Conservation (phyloP, 2,888 invertebrate species). For the Pseudoips prasinana region DNA sequence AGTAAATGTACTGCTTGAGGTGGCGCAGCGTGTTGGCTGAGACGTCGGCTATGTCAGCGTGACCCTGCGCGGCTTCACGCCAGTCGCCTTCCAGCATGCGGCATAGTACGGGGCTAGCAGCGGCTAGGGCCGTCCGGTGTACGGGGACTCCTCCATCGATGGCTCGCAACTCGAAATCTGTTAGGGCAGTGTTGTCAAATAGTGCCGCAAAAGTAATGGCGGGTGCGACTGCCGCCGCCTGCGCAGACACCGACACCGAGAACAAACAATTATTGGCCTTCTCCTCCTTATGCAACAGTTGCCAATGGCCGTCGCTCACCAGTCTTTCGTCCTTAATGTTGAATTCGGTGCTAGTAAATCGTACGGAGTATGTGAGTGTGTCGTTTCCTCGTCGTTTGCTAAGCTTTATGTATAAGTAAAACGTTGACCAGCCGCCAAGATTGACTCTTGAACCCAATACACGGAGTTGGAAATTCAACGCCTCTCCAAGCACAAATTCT, state of each 20-base stretch:
- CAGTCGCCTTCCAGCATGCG: conserved; percentile 49
- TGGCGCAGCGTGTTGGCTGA: conserved; percentile 43
- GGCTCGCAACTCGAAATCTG: conserved; percentile 51
- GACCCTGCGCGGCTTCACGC: conserved; percentile 46
- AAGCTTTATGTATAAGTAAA: too few species aligned
- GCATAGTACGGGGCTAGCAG: conserved; percentile 48
- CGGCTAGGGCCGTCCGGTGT: conserved; percentile 48
- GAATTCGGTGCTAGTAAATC: too few species aligned
- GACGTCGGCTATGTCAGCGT: conserved; percentile 43
- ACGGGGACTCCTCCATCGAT: conserved; percentile 48
- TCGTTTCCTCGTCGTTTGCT: too few species aligned
- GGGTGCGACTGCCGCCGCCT: conserved; percentile 39
- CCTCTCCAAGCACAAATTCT: too few species aligned
- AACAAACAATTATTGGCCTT: too few species aligned
- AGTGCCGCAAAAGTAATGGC: conserved; percentile 38
- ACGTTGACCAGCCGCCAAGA: too few species aligned
- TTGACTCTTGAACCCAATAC: too few species aligned
- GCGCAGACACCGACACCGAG: conserved; percentile 30
- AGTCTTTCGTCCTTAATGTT: too few species aligned
- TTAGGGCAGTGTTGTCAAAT: conserved; percentile 46
- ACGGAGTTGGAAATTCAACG: too few species aligned
- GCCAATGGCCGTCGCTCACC: too few species aligned
- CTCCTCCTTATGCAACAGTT: too few species aligned
- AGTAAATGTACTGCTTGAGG: conserved; percentile 50
- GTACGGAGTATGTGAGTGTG: too few species aligned